phyloP scores from a whole-genome alignment of 2,888 invertebrate species.

The Mythimna albipuncta region DNA sequence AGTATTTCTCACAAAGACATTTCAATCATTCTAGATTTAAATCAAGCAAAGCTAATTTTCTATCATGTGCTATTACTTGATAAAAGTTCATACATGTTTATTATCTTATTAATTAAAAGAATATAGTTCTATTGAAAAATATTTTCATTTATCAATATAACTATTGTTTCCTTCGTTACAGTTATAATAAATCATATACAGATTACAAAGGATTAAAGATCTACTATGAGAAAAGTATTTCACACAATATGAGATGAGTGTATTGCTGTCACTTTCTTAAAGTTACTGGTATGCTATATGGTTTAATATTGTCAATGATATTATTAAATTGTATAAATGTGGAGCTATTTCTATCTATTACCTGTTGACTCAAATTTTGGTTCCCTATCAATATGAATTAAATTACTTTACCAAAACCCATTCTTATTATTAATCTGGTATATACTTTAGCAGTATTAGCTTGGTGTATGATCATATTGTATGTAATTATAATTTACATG shows the following conservation, averaged over 20 bases:
- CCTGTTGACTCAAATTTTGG: slow-evolving; percentile 67
- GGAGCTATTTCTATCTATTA: slow-evolving; percentile 56
- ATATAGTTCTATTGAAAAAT: slow-evolving; percentile 41
- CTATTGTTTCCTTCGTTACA: slow-evolving; percentile 46
- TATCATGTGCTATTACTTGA: slow-evolving; percentile 51
- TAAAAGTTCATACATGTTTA: slow-evolving; percentile 49
- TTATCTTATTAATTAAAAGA: slow-evolving; percentile 36
- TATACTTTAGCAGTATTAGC: slow-evolving; percentile 65
- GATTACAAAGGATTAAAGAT: slow-evolving; percentile 46
- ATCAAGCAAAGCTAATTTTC: slow-evolving; percentile 56
- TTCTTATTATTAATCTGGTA: slow-evolving; percentile 64
- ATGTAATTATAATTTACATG: slow-evolving; percentile 73
- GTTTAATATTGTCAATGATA: slow-evolving; percentile 66
- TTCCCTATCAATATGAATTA: slow-evolving; percentile 61
- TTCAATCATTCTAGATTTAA: slow-evolving; percentile 38
- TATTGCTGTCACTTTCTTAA: slow-evolving; percentile 64
- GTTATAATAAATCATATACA: slow-evolving; percentile 33
- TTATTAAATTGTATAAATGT: slow-evolving; percentile 55
- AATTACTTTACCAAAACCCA: slow-evolving; percentile 71
- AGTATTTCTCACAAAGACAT: slow-evolving; percentile 34
- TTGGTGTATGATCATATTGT: slow-evolving; percentile 62
- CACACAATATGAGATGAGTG: slow-evolving; percentile 41
- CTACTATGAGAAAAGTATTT: slow-evolving; percentile 61
- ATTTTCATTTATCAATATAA: slow-evolving; percentile 37
- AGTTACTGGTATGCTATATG: slow-evolving; percentile 67